Evolutionary conservation across 2,888 invertebrate genomes (phyloP).

Genomic region (Pecten maximus): DNA sequence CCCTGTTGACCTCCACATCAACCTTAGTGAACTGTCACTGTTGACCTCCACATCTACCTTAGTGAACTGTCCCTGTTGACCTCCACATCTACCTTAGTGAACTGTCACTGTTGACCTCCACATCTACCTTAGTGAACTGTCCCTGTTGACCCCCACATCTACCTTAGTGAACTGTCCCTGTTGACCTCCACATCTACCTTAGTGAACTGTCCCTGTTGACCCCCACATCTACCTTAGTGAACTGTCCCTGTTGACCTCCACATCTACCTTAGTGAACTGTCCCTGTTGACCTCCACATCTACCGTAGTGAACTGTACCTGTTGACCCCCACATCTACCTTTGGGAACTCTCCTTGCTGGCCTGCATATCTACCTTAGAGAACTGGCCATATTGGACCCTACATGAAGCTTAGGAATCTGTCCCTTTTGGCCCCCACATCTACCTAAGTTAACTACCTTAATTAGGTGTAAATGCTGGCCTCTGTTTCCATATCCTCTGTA

Average conservation of each 20-base stretch:
- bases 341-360: not conserved
- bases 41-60: too few species aligned
- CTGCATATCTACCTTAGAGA: not conserved
- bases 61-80: too few species aligned
- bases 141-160: too few species aligned
- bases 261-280: not conserved
- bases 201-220: too few species aligned
- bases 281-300: not conserved
- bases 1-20: too few species aligned
- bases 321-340: not conserved
- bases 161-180: too few species aligned
- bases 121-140: too few species aligned
- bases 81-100: too few species aligned
- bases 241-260: not conserved
- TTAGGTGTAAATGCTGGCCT: too few species aligned
- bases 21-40: too few species aligned
- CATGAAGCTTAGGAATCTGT: not conserved
- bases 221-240: too few species aligned
- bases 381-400: not conserved
- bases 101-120: not conserved
- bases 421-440: not conserved
- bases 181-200: too few species aligned
- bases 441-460: not conserved
- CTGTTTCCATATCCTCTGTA: not conserved
- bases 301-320: not conserved